These are phyloP conservation scores for Porites cylindrica DNA, from an alignment of 92 coral and sea anemone genomes.

Conservation along the genomic window DNA sequence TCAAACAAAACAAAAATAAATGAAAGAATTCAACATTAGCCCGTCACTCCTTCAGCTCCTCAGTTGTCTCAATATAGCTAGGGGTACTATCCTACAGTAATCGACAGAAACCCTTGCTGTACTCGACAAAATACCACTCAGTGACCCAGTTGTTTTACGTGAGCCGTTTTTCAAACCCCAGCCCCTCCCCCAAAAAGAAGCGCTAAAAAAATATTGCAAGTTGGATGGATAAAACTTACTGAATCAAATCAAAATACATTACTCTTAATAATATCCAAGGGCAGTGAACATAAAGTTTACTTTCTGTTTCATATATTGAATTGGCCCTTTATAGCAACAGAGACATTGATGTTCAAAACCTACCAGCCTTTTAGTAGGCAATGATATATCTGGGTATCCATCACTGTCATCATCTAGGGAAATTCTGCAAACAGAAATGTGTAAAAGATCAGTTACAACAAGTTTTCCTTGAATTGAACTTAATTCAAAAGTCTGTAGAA, in stretches of 20 bases:
- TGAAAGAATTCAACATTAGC: too few species aligned
- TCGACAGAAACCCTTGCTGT: too few species aligned
- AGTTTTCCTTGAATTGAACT: conserved; percentile 20
- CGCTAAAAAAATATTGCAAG: conserved; percentile 27
- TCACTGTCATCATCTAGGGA: conserved; percentile 35
- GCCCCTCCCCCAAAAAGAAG: background rate
- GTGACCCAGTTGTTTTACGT: conserved; percentile 24
- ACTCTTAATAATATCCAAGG: too few species aligned
- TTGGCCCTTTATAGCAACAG: conserved; percentile 10
- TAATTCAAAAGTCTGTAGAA: too few species aligned
- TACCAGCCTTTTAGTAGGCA: conserved; percentile 39
- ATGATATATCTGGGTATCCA: conserved; percentile 34
- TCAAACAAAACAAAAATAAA: too few species aligned
- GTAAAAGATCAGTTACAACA: conserved; percentile 29
- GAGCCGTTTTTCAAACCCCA: conserved; percentile 6
- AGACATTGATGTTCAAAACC: conserved; percentile 10
- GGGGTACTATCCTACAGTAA: too few species aligned
- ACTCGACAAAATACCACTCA: conserved; percentile 27
- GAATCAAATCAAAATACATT: too few species aligned
- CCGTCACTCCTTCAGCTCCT: too few species aligned
- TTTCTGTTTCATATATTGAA: conserved; percentile 9
- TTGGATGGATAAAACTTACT: conserved; percentile 18
- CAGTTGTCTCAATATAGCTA: too few species aligned
- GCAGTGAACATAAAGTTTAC: too few species aligned
- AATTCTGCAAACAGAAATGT: conserved; percentile 33